Conservation (phyloP, 2,113 vertebrate genomes). For the Talpa occidentalis region DNA sequence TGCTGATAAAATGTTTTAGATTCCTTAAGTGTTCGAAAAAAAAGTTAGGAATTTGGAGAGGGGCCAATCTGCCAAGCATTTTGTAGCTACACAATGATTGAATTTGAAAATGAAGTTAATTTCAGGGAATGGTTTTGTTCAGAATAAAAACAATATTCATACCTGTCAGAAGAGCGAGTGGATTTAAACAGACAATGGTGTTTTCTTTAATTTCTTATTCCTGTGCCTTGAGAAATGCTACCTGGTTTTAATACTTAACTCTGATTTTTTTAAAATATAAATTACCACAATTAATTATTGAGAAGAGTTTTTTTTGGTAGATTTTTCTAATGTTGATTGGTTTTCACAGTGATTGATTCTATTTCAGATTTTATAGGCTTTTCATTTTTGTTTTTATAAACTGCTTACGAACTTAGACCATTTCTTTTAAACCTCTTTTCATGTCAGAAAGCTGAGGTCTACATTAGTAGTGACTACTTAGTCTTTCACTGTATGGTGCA, state of each 20-base stretch:
- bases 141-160: conserved; percentile 25
- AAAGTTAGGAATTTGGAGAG: conserved; percentile 43
- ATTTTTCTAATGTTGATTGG: neutral
- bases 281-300: conserved; percentile 5
- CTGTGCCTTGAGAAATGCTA: neutral
- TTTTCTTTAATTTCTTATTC: conserved; percentile 33
- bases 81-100: conserved; percentile 24
- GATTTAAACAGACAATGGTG: neutral
- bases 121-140: conserved; percentile 48
- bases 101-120: conserved; percentile 63
- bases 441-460: neutral
- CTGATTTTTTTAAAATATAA: neutral
- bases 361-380: neutral
- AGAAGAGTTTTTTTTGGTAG: neutral
- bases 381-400: neutral
- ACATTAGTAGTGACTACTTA: neutral
- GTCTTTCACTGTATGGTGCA: neutral
- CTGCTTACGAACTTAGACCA: neutral
- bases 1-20: conserved; percentile 35
- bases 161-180: conserved; percentile 58
- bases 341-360: neutral
- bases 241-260: neutral
- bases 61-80: neutral
- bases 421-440: neutral
- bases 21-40: conserved; percentile 58